Conservation (phyloP, 2,113 vertebrate genomes). For the Recurvirostra avosetta region DNA sequence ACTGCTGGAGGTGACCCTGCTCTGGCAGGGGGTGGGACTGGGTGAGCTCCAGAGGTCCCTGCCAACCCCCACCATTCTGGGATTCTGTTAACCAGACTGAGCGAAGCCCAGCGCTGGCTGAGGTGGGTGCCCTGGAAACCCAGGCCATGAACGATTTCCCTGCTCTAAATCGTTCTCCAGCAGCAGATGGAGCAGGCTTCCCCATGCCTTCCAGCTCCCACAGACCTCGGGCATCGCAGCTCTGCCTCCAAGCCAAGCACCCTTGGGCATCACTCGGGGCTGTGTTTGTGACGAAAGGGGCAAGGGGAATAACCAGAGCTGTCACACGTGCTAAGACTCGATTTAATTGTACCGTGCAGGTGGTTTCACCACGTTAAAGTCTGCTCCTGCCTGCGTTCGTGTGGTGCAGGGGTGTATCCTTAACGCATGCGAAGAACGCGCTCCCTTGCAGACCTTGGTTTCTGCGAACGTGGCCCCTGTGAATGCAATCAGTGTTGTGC, state of each 20-base stretch:
- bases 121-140: background rate
- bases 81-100: background rate
- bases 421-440: background rate
- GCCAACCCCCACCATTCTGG: too few species aligned
- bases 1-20: too few species aligned
- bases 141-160: background rate
- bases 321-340: rapidly evolving
- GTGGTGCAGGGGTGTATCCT: background rate
- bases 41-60: too few species aligned
- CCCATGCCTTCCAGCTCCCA: background rate
- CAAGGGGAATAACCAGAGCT: background rate
- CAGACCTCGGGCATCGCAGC: background rate
- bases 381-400: rapidly evolving
- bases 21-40: too few species aligned
- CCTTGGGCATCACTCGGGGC: background rate
- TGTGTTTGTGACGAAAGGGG: background rate
- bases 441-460: background rate
- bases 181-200: background rate
- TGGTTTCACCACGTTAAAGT: background rate
- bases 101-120: background rate
- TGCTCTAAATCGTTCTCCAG: background rate
- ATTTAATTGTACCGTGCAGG: background rate
- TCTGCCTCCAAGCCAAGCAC: background rate
- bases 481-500: slow-evolving; percentile 27
- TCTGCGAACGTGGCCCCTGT: slow-evolving; percentile 22